These are phyloP conservation scores for Halichondria panicea DNA, from an alignment of 37 sponge, comb jelly and placozoan species.

Conservation along the genomic window DNA sequence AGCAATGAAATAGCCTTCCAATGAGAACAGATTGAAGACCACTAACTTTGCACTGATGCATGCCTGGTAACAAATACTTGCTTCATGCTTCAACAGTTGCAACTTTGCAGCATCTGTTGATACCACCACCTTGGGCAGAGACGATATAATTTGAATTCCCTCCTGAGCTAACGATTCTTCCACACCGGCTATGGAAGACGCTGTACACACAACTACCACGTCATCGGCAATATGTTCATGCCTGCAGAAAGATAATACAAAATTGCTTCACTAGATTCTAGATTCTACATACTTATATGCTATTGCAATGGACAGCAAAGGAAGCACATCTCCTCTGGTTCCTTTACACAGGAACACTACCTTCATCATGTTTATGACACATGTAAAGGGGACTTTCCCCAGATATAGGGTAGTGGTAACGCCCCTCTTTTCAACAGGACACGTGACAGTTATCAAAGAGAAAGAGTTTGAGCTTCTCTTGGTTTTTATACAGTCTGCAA, in stretches of 20 bases:
- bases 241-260: not conserved
- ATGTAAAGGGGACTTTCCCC: not conserved
- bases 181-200: conserved; percentile 4
- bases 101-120: conserved; percentile 1
- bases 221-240: not conserved
- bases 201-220: conserved; percentile 33
- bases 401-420: not conserved
- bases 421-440: not conserved
- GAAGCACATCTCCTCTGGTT: conserved; percentile 53
- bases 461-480: not conserved
- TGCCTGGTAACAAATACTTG: conserved; percentile 1
- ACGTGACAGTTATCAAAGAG: too few relatives aligned
- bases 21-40: conserved; percentile 63
- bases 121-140: not conserved
- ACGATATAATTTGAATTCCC: too few relatives aligned
- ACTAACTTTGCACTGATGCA: conserved; percentile 19
- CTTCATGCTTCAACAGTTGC: conserved; percentile 24
- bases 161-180: too few relatives aligned
- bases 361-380: conserved; percentile 14
- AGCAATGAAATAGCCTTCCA: conserved; percentile 54
- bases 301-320: conserved; percentile 36
- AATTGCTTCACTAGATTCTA: not conserved
- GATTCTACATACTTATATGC: conserved; percentile 24
- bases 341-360: conserved; percentile 61
- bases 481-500: not conserved